Conservation (phyloP, 2,797 vertebrate genomes). For the Choloepus didactylus region DNA sequence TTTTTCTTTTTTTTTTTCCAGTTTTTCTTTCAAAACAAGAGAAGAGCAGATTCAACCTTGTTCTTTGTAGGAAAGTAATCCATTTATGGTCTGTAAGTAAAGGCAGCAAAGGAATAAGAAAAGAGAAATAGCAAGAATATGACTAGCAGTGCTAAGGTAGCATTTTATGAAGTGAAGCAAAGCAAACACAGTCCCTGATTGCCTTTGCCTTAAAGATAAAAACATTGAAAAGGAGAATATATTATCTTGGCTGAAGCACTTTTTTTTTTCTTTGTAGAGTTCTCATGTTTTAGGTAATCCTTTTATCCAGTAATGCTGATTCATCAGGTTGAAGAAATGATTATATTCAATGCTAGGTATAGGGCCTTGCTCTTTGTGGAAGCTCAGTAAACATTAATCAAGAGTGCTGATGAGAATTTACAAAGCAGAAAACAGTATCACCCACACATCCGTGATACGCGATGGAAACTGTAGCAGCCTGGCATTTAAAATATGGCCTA, state of each 20-base stretch:
- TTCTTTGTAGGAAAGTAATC: neutral
- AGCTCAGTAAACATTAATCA: conserved; percentile 70
- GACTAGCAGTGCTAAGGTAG: neutral
- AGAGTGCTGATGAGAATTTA: conserved; percentile 68
- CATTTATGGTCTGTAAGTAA: neutral
- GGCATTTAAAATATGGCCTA: conserved; percentile 6
- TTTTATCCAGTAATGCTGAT: conserved; percentile 66
- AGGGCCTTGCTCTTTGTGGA: conserved; percentile 36
- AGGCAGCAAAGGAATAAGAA: neutral
- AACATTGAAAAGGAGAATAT: conserved; percentile 43
- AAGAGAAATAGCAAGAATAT: neutral
- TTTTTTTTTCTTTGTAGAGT: conserved; percentile 7
- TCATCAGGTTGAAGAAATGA: conserved; percentile 72
- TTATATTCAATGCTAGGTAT: conserved; percentile 63
- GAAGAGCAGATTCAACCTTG: neutral
- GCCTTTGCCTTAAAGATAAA: conserved; percentile 48
- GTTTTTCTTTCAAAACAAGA: conserved; percentile 28
- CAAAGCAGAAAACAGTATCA: conserved; percentile 41
- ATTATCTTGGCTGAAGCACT: conserved; percentile 28
- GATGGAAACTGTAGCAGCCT: neutral
- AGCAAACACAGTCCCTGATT: conserved; percentile 43
- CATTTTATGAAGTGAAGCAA: conserved; percentile 33
- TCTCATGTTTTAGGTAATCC: conserved; percentile 53
- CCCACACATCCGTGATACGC: neutral
- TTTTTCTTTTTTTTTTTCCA: neutral